Base-by-base conservation (phyloP, 2,113 vertebrate genomes). In the Ctenodactylus gundi region DNA sequence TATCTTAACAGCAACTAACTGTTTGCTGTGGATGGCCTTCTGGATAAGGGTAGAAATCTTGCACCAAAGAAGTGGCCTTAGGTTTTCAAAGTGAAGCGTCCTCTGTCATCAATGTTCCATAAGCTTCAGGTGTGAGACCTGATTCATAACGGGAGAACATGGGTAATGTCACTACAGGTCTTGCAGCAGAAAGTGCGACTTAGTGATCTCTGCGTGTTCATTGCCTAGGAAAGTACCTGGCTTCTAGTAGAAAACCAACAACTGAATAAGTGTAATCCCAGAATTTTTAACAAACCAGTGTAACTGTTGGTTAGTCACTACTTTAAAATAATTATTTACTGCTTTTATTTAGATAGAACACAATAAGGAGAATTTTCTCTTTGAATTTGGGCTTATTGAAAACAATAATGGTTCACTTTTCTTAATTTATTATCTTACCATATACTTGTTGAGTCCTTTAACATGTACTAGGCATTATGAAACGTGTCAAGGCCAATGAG, bases 401-500 rank as follows among this genome's bases (percentile, higher is more conserved):
- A 82, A 8, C 10, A 81, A 72, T 84, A 31, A 2, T 3, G 58
- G 46, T 53, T 64, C 2, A 70, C 72, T 91, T 78, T 72, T 80
- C 55, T 25, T 46, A 58, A 75, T 85, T 93, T 15, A 57, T 90
- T 85, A 58, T 92, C n/a, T 73, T 18, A 93, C 31, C 1, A 64
- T 6, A 55, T 17, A 68, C 14, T 83, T 83, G 23, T 27, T 88
- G 83, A 88, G 8, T 62, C 3, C 15, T 91, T 90, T 91, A 83
- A 83, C 23, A 55, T 80, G 51, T 70, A 39, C 15, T 68, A 62
- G 29, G 36, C 15, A 23, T 77, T 91, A 72, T 60, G n/a, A 82
- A 92, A 53, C n/a, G 94, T 51, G 70, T 81, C 64, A 92, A 93
- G 41, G 51, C 51, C 91, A 95, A 81, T 76, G 6, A 80, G 91